Conservation (phyloP, 2,113 vertebrate genomes). For the Galemys pyrenaicus region DNA sequence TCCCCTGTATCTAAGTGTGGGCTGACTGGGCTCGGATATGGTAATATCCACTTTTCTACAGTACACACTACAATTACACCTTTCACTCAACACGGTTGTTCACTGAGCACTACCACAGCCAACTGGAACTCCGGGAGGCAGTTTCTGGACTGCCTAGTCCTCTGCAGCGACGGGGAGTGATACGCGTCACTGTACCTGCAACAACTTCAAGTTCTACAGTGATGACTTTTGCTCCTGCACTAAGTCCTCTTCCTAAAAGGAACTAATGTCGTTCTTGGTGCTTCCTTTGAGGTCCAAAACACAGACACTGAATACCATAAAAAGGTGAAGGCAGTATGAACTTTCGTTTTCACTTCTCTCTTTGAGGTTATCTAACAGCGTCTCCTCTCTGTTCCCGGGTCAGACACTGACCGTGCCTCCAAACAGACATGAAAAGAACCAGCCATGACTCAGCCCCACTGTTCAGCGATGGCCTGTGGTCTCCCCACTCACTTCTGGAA, state of each 20-base stretch:
- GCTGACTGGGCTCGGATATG: conserved; percentile 19
- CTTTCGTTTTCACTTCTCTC: background rate
- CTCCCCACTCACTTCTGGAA: background rate
- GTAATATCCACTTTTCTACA: conserved; percentile 20
- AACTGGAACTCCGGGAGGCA: background rate
- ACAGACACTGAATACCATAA: background rate
- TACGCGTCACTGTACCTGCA: background rate
- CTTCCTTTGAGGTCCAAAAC: background rate
- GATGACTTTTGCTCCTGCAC: background rate
- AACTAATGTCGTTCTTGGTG: background rate
- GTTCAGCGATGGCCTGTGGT: background rate
- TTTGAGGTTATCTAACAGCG: background rate
- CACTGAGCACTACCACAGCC: background rate
- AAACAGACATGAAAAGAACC: background rate
- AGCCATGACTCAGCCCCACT: background rate
- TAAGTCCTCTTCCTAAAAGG: background rate
- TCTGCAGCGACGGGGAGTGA: background rate
- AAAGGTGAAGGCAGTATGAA: background rate
- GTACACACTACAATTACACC: conserved; percentile 54
- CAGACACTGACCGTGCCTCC: background rate
- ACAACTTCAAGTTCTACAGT: background rate
- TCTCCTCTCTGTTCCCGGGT: background rate
- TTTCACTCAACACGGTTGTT: conserved; percentile 38
- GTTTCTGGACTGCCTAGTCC: background rate
- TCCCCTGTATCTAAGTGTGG: background rate